Evolutionary conservation across 2,888 invertebrate species (phyloP).

Genomic region (Cyclophora punctaria): DNA sequence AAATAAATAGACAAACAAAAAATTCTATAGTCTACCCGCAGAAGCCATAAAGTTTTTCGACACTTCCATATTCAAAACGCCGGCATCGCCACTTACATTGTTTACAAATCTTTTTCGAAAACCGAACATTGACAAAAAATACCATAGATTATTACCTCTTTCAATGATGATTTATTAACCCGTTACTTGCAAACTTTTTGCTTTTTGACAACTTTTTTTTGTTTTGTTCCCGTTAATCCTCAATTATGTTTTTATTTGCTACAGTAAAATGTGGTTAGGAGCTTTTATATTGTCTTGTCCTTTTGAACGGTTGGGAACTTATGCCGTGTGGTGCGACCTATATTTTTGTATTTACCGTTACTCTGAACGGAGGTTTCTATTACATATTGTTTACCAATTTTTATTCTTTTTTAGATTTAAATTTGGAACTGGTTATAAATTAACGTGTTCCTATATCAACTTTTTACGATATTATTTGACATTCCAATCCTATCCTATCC

Average conservation of each 20-base stretch:
- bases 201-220: conserved; percentile 7
- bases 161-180: conserved; percentile 48
- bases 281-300: conserved; percentile 1
- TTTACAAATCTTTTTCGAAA: conserved; percentile 24
- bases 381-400: too few species aligned
- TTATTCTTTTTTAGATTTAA: too few species aligned
- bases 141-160: conserved; percentile 54
- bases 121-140: conserved; percentile 33
- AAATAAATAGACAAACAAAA: conserved; percentile 1
- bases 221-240: conserved; percentile 8
- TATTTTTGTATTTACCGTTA: too few species aligned
- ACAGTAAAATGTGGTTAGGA: conserved; percentile 4
- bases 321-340: too few species aligned
- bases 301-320: too few species aligned
- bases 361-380: too few species aligned
- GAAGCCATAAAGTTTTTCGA: too few species aligned
- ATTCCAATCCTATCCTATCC: too few species aligned
- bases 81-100: conserved; percentile 1
- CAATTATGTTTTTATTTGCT: conserved; percentile 12
- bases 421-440: too few species aligned
- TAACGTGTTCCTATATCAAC: too few species aligned
- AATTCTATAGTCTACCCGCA: background rate
- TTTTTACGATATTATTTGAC: too few species aligned
- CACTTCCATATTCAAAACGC: background rate
- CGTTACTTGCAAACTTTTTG: conserved; percentile 23